These are phyloP conservation scores for Callipepla squamata DNA, from an alignment of 2,113 vertebrate genomes.

Conservation along the genomic window DNA sequence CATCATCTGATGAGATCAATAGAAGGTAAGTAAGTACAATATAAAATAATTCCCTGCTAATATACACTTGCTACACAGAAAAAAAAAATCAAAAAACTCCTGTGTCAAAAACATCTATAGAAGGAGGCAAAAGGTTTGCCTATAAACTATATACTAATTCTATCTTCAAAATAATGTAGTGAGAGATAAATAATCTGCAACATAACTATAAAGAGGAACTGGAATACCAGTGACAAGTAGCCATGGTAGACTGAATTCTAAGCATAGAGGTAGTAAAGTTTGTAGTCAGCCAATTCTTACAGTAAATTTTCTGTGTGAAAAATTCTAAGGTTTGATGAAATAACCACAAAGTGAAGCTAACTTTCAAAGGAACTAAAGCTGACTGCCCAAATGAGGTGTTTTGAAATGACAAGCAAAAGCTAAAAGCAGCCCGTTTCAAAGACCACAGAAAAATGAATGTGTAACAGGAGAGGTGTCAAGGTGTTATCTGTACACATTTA, in stretches of 20 bases:
- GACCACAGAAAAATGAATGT: background rate
- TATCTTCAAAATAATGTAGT: background rate
- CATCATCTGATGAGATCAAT: background rate
- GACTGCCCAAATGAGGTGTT: background rate
- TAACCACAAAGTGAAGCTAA: background rate
- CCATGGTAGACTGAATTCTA: background rate
- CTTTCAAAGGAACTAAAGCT: conserved; percentile 5
- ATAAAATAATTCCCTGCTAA: background rate
- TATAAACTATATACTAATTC: conserved; percentile 12
- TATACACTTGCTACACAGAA: background rate
- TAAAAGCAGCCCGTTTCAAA: background rate
- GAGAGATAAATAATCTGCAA: conserved; percentile 4
- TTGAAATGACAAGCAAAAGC: background rate
- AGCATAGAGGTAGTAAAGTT: background rate
- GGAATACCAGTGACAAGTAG: background rate
- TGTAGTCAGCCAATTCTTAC: background rate
- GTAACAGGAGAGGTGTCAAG: conserved; percentile 11
- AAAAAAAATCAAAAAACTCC: background rate
- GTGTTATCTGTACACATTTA: conserved; percentile 4
- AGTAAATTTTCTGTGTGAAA: background rate
- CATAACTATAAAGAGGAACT: background rate
- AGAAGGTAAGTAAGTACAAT: background rate
- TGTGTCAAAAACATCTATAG: background rate
- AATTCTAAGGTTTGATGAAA: background rate
- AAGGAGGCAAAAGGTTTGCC: background rate